A percentile compares a stretch with the other conserved stretches of the same genome.
Evolutionary conservation across 2,888 invertebrate species (phyloP).

Genomic region (Cephonodes hylas): DNA sequence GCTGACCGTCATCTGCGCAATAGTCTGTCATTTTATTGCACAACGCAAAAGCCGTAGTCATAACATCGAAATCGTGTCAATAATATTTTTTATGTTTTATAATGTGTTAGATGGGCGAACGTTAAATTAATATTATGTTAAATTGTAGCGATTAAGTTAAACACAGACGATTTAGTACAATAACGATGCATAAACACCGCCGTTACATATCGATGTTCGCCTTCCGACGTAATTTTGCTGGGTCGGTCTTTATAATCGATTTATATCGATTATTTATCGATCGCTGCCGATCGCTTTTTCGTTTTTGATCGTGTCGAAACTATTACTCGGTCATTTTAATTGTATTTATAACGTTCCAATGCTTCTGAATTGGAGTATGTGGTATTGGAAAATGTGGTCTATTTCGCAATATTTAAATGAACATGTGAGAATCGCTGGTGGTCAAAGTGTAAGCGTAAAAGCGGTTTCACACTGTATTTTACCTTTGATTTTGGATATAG

Average conservation of each 20-base stretch:
- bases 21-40: neutral
- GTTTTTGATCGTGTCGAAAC: neutral
- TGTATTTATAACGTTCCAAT: neutral
- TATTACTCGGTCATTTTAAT: neutral
- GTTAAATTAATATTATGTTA: constrained; percentile 40
- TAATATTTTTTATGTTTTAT: constrained; percentile 23
- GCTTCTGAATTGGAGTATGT: neutral
- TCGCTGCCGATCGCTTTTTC: neutral
- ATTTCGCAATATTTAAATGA: neutral
- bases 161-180: constrained; percentile 32
- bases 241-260: neutral
- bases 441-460: neutral
- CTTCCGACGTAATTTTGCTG: neutral
- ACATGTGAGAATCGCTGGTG: neutral
- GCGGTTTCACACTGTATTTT: neutral
- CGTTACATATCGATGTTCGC: neutral
- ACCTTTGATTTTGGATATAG: neutral
- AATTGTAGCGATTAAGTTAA: constrained; percentile 36
- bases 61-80: neutral
- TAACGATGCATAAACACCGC: constrained; percentile 17
- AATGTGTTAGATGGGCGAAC: constrained; percentile 34
- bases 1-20: no score
- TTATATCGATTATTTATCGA: neutral
- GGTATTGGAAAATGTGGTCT: neutral
- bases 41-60: neutral